Percentiles rank a stretch among this genome's conserved stretches.
These are phyloP conservation scores for Noctua janthina DNA, from an alignment of 2,888 invertebrate genomes.

Conservation along the genomic window DNA sequence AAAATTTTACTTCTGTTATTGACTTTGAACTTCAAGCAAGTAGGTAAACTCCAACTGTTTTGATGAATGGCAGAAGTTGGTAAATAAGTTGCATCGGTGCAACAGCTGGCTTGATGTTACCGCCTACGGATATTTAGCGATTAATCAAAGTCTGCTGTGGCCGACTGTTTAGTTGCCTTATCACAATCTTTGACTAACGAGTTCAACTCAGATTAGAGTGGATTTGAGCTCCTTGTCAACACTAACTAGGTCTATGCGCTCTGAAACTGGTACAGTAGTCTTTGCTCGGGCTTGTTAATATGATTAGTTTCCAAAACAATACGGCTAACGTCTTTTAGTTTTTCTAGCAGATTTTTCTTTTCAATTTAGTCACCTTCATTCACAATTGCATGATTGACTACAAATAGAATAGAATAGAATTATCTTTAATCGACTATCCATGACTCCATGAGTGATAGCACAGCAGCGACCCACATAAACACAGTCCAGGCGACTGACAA, in stretches of 20 bases:
- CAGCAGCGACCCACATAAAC: no score
- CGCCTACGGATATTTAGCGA: constrained; percentile 7
- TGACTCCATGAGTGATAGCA: no score
- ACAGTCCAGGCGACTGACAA: no score
- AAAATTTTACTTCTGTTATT: background rate
- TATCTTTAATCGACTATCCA: no score
- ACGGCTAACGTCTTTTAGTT: background rate
- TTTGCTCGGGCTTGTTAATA: background rate
- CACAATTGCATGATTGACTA: background rate
- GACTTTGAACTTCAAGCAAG: constrained; percentile 27
- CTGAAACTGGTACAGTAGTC: background rate
- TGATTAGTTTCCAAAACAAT: background rate
- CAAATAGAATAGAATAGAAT: background rate
- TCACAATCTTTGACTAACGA: constrained; percentile 38
- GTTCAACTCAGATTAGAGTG: constrained; percentile 18
- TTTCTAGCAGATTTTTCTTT: background rate
- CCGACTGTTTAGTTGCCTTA: constrained; percentile 30
- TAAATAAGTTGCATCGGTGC: constrained; percentile 52
- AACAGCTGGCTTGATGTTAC: constrained; percentile 37
- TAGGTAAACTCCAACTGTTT: constrained; percentile 16
- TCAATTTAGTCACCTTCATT: background rate
- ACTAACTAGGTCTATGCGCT: background rate
- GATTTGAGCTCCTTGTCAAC: constrained; percentile 10
- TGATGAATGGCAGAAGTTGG: constrained; percentile 54
- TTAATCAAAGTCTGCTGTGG: constrained; percentile 41